Conservation (phyloP, 2,888 invertebrate species). For the Calliopum simillimum region DNA sequence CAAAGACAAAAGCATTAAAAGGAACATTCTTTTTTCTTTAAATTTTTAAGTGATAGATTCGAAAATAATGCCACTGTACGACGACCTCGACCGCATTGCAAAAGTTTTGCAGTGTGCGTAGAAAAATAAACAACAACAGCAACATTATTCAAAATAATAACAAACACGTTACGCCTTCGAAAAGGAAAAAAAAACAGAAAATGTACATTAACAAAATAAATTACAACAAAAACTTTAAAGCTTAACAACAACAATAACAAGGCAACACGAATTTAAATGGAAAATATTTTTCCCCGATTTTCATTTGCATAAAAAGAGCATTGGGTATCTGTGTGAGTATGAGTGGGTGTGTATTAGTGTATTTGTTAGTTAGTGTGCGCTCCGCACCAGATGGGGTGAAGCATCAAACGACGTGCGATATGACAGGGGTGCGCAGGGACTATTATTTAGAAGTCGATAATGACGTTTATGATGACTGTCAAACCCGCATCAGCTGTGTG, state of each 20-base stretch:
- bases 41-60: too few species aligned
- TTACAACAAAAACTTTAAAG: too few species aligned
- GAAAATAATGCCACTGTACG: neutral
- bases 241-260: neutral
- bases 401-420: too few species aligned
- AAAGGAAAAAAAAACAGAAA: neutral
- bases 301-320: conserved; percentile 5
- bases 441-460: conserved; percentile 6
- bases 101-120: neutral
- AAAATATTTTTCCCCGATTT: conserved; percentile 2
- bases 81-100: conserved; percentile 11
- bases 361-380: neutral
- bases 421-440: neutral
- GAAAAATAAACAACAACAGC: conserved; percentile 3
- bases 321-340: neutral
- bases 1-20: neutral
- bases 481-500: neutral
- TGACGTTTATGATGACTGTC: neutral
- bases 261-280: neutral
- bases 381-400: neutral
- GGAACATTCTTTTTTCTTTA: too few species aligned
- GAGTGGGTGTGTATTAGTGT: neutral
- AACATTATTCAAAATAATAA: neutral
- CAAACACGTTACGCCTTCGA: too few species aligned
- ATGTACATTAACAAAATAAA: neutral